These are phyloP conservation scores for Podarcis siculus DNA, from an alignment of 2,797 vertebrate species.

Conservation along the genomic window DNA sequence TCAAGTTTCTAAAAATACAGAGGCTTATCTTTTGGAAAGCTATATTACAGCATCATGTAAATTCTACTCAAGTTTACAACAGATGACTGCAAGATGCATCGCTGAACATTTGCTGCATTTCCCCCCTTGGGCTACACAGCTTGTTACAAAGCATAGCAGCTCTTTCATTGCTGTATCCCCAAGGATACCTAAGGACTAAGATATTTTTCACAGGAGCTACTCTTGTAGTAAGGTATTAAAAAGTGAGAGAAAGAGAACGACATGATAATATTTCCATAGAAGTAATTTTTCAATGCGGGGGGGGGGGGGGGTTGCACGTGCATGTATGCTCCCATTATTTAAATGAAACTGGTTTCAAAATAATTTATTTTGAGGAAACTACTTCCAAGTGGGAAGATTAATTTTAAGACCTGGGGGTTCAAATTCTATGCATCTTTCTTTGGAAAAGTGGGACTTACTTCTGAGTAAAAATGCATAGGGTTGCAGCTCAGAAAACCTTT, in stretches of 20 bases:
- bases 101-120: neutral
- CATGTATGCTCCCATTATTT: slow-evolving; percentile 3
- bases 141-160: neutral
- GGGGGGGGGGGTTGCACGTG: slow-evolving; percentile 5
- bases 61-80: slow-evolving; percentile 12
- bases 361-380: slow-evolving; percentile 26
- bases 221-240: neutral
- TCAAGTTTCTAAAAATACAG: neutral
- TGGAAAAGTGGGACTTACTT: neutral
- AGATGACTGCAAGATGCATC: neutral
- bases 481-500: neutral
- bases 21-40: neutral
- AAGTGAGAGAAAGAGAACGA: neutral
- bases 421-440: neutral
- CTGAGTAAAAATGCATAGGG: neutral
- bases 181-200: neutral
- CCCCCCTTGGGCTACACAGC: accelerated
- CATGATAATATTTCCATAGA: neutral
- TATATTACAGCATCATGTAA: neutral
- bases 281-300: slow-evolving; percentile 23
- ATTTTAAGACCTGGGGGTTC: neutral
- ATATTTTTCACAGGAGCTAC: slow-evolving; percentile 26
- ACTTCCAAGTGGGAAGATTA: slow-evolving; percentile 6
- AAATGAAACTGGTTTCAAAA: slow-evolving; percentile 8
- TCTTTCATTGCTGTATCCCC: neutral